These are phyloP conservation scores for Ceratoteleas bidentatus DNA, from an alignment of 1,140 invertebrate genomes.

Conservation along the genomic window DNA sequence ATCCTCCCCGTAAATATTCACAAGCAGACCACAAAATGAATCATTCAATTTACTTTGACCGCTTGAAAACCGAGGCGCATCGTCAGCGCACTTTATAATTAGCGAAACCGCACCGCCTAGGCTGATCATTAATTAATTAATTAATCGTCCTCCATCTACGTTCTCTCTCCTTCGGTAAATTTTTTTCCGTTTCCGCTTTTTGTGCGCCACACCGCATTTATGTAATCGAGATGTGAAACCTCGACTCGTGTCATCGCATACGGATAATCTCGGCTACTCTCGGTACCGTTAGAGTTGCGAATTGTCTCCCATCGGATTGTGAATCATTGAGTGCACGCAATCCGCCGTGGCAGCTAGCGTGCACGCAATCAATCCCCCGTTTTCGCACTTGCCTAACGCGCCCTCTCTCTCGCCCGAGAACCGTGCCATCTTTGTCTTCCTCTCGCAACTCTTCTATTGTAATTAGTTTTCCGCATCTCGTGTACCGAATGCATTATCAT, in stretches of 20 bases:
- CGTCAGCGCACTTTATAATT: too few relatives aligned
- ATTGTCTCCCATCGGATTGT: slow-evolving; percentile 40
- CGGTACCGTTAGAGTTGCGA: slow-evolving; percentile 57
- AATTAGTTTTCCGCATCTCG: slow-evolving; percentile 48
- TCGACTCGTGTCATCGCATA: slow-evolving; percentile 17
- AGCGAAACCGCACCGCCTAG: neutral
- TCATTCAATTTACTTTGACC: too few relatives aligned
- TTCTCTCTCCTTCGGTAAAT: neutral
- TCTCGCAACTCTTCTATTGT: slow-evolving; percentile 22
- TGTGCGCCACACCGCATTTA: slow-evolving; percentile 21
- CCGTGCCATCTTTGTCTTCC: neutral
- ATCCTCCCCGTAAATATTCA: too few relatives aligned
- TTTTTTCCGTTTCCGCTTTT: neutral
- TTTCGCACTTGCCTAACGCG: slow-evolving; percentile 19
- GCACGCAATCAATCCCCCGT: slow-evolving; percentile 19
- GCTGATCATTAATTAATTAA: slow-evolving; percentile 12
- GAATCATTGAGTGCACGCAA: slow-evolving; percentile 45
- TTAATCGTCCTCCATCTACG: neutral
- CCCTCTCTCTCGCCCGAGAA: slow-evolving; percentile 4
- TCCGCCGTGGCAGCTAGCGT: slow-evolving; percentile 2
- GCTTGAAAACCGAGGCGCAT: too few relatives aligned
- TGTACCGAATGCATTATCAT: slow-evolving; percentile 40
- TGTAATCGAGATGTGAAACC: slow-evolving; percentile 34
- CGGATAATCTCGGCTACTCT: slow-evolving; percentile 42
- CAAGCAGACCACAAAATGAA: too few relatives aligned